A percentile compares a stretch with the other conserved stretches of the same genome.
phyloP scores from a whole-genome alignment of 2,113 vertebrate species.

The Corythaixoides concolor region DNA sequence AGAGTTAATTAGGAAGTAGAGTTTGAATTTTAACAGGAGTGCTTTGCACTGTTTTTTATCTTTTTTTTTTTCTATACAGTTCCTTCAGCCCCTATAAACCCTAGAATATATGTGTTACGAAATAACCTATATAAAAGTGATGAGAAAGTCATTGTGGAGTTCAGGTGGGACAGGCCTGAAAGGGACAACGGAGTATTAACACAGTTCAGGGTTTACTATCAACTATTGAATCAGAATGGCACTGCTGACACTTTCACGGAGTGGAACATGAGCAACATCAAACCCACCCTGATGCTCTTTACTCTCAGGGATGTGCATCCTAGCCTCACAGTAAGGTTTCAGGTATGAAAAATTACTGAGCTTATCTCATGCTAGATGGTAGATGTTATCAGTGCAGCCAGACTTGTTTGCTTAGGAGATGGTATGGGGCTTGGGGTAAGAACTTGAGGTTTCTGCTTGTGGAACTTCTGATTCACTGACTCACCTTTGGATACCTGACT shows the following conservation, averaged over 20 bases:
- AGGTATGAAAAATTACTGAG: conserved; percentile 64
- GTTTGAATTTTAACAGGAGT: not conserved
- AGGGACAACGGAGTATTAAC: conserved; percentile 63
- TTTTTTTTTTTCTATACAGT: conserved; percentile 20
- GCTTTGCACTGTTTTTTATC: not conserved
- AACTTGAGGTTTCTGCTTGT: not conserved
- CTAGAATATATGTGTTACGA: conserved; percentile 62
- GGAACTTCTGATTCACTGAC: not conserved
- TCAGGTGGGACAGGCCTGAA: conserved; percentile 74
- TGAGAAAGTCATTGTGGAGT: conserved; percentile 50
- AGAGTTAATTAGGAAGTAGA: not conserved
- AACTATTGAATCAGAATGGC: conserved; percentile 29
- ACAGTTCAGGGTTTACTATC: conserved; percentile 67
- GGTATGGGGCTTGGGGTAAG: not conserved
- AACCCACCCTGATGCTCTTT: conserved; percentile 20
- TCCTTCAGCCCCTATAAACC: conserved; percentile 70
- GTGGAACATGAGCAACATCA: conserved; percentile 28
- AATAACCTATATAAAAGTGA: not conserved
- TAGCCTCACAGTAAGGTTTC: conserved; percentile 57
- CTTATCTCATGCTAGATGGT: not conserved
- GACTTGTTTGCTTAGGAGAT: not conserved
- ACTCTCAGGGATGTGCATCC: conserved; percentile 45
- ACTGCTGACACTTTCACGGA: not conserved
- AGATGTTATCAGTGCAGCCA: not conserved
- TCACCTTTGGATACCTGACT: not conserved